Conservation (phyloP, 2,797 vertebrate species). For the Aplochiton taeniatus region DNA sequence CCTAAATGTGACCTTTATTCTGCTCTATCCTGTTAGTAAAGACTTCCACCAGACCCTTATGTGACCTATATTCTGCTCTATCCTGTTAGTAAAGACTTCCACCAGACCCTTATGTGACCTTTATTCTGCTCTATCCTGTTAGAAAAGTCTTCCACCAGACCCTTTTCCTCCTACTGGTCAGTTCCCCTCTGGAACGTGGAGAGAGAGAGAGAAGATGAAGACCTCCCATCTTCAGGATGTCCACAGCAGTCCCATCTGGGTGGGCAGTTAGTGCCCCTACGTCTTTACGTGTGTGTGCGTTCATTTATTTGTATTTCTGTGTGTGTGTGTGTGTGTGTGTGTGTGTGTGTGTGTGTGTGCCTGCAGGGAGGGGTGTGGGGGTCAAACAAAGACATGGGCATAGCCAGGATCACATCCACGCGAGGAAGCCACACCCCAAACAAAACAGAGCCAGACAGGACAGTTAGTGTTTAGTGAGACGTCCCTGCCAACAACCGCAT, state of each 20-base stretch:
- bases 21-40: too few relatives aligned
- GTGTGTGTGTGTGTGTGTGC: conserved; percentile 1
- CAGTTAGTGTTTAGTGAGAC: conserved; percentile 7
- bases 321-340: conserved; percentile 2
- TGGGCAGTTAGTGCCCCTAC: too few relatives aligned
- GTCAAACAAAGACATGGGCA: conserved; percentile 21
- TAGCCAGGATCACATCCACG: conserved; percentile 22
- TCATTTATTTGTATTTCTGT: not conserved
- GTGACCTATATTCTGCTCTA: too few relatives aligned
- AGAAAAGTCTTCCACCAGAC: too few relatives aligned
- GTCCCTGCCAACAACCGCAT: conserved; percentile 46
- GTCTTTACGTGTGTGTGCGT: too few relatives aligned
- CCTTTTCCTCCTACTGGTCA: not conserved
- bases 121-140: too few relatives aligned
- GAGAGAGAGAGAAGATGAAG: not conserved
- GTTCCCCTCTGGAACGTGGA: not conserved
- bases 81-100: too few relatives aligned
- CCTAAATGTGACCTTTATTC: too few relatives aligned
- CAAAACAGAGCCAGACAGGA: conserved; percentile 23
- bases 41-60: too few relatives aligned
- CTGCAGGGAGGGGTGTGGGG: conserved; percentile 28
- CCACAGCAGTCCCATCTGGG: not conserved
- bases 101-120: too few relatives aligned
- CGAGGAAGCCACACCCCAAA: conserved; percentile 28
- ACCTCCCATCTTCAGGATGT: conserved; percentile 9